These are phyloP conservation scores for Ennomos fuscantarius DNA, from an alignment of 2,888 invertebrate species.

Conservation along the genomic window DNA sequence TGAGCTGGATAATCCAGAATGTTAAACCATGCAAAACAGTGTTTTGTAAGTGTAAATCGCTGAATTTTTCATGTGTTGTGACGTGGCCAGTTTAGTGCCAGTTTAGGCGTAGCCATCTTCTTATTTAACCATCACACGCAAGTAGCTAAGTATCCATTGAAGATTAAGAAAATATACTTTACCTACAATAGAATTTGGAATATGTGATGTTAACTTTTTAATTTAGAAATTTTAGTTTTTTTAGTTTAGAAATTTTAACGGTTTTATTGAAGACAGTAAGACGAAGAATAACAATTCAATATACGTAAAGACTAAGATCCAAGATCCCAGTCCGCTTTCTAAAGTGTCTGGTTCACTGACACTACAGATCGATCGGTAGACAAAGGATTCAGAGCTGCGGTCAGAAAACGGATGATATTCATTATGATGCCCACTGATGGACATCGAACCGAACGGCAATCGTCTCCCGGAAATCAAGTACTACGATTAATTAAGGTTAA, in stretches of 20 bases:
- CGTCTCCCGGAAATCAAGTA: slow-evolving; percentile 25
- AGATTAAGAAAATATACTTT: too few species aligned
- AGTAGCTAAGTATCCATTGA: too few species aligned
- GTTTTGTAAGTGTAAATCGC: too few species aligned
- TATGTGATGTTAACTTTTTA: too few species aligned
- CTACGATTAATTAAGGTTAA: background rate
- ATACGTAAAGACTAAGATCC: slow-evolving; percentile 30
- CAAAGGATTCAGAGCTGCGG: slow-evolving; percentile 58
- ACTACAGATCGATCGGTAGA: slow-evolving; percentile 50
- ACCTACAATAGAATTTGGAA: too few species aligned
- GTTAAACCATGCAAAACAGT: slow-evolving; percentile 6
- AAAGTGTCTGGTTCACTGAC: slow-evolving; percentile 57
- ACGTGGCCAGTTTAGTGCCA: too few species aligned
- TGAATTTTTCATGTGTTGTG: too few species aligned
- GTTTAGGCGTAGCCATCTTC: too few species aligned
- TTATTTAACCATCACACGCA: too few species aligned
- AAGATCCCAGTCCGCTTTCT: slow-evolving; percentile 34
- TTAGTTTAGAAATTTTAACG: too few species aligned
- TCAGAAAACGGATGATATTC: slow-evolving; percentile 62
- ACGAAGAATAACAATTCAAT: slow-evolving; percentile 30
- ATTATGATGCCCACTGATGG: slow-evolving; percentile 58
- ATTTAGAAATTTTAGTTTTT: too few species aligned
- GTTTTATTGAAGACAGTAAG: background rate
- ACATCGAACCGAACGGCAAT: slow-evolving; percentile 38
- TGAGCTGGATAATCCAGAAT: slow-evolving; percentile 31